Conservation (phyloP, 1,140 invertebrate genomes). For the Anastatus disparis region DNA sequence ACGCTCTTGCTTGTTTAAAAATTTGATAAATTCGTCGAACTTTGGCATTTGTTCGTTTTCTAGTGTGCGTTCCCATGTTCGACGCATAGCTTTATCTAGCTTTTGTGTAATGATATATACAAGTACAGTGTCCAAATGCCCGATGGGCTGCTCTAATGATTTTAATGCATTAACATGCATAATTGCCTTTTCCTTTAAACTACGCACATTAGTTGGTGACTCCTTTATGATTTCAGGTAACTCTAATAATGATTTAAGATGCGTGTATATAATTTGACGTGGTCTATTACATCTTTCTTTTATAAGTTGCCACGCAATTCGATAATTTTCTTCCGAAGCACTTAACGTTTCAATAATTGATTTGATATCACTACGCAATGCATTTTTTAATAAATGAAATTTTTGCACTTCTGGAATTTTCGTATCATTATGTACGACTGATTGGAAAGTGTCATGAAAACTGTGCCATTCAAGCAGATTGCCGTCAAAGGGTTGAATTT, state of each 20-base stretch:
- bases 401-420: background rate
- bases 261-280: background rate
- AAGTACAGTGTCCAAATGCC: background rate
- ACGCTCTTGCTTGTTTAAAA: background rate
- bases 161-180: background rate
- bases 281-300: background rate
- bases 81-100: background rate
- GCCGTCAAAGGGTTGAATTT: slow-evolving; percentile 6
- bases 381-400: background rate
- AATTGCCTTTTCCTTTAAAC: background rate
- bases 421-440: background rate
- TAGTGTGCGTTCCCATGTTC: background rate
- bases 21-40: background rate
- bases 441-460: background rate
- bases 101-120: background rate
- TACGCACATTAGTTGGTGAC: background rate
- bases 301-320: background rate
- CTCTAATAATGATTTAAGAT: background rate
- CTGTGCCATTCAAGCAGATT: background rate
- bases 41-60: background rate
- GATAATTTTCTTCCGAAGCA: background rate
- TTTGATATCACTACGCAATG: background rate
- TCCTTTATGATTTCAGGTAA: background rate
- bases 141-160: background rate
- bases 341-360: background rate